These are phyloP conservation scores for Diorhabda elongata DNA, from an alignment of 1,140 invertebrate genomes.

Conservation along the genomic window DNA sequence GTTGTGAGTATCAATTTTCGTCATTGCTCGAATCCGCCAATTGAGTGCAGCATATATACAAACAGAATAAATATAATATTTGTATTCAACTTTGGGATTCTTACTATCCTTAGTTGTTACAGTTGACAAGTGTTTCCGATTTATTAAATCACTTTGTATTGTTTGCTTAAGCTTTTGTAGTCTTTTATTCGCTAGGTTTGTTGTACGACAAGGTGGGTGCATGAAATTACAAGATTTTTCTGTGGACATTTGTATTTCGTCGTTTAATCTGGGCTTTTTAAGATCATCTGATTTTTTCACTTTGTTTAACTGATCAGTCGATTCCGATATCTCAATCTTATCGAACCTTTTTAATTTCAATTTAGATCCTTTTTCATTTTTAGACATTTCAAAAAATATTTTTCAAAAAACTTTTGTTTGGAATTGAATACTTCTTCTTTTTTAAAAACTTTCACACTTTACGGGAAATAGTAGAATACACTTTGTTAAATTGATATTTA, in stretches of 20 bases:
- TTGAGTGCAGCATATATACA: background rate
- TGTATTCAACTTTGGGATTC: background rate
- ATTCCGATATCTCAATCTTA: constrained; percentile 1
- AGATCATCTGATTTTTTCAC: background rate
- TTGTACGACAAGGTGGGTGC: background rate
- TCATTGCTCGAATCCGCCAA: background rate
- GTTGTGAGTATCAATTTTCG: background rate
- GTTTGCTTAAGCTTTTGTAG: constrained; percentile 5
- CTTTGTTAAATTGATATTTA: too few species aligned
- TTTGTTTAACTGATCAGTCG: background rate
- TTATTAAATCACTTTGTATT: background rate
- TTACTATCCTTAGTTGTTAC: background rate
- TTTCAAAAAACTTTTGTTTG: too few species aligned
- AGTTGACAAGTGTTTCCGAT: background rate
- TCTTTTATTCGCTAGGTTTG: constrained; percentile 6
- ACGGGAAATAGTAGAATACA: too few species aligned
- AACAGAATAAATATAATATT: background rate
- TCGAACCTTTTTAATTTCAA: background rate
- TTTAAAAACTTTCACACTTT: too few species aligned
- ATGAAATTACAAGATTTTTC: background rate
- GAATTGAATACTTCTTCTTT: too few species aligned
- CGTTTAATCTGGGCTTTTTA: background rate
- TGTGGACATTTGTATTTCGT: background rate
- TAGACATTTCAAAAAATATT: background rate
- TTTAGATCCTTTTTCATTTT: background rate